Conservation (phyloP, 2,888 invertebrate genomes). For the Rhagophthalmus giganteus region DNA sequence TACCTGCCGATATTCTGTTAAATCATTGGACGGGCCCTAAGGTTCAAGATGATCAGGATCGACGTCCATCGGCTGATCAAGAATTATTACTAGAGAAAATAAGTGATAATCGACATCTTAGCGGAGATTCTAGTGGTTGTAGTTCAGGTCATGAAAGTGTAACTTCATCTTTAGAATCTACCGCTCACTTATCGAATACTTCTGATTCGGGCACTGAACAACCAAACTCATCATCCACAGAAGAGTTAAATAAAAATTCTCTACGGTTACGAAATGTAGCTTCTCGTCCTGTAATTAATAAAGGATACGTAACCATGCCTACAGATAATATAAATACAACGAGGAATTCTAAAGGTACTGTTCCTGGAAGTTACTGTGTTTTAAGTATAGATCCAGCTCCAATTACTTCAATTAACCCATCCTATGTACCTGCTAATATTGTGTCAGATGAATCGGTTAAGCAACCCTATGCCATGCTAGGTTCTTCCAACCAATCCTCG, state of each 20-base stretch:
- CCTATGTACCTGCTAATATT: slow-evolving; percentile 23
- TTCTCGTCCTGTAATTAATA: slow-evolving; percentile 32
- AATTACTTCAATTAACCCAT: slow-evolving; percentile 7
- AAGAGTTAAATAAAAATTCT: slow-evolving; percentile 41
- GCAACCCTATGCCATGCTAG: slow-evolving; percentile 34
- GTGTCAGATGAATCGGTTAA: slow-evolving; percentile 25
- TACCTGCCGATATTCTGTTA: slow-evolving; percentile 35
- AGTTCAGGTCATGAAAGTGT: slow-evolving; percentile 63
- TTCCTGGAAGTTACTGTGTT: slow-evolving; percentile 43
- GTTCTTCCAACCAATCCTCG: slow-evolving; percentile 28
- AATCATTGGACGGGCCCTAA: slow-evolving; percentile 47
- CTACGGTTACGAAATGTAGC: slow-evolving; percentile 43
- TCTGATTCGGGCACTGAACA: slow-evolving; percentile 57
- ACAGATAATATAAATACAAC: slow-evolving; percentile 20
- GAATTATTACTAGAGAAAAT: slow-evolving; percentile 43
- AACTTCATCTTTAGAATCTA: slow-evolving; percentile 59
- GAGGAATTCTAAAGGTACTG: slow-evolving; percentile 18
- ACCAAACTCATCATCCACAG: slow-evolving; percentile 38
- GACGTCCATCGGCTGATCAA: slow-evolving; percentile 45
- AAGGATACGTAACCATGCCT: slow-evolving; percentile 42
- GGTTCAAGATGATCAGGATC: slow-evolving; percentile 44
- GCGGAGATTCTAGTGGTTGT: slow-evolving; percentile 61
- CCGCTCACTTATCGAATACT: slow-evolving; percentile 57
- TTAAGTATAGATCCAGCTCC: slow-evolving; percentile 41
- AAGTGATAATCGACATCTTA: slow-evolving; percentile 34